Percentiles rank a stretch among this genome's conserved stretches.
phyloP scores from a whole-genome alignment of 1,140 invertebrate species.

The Macrobrachium rosenbergii region DNA sequence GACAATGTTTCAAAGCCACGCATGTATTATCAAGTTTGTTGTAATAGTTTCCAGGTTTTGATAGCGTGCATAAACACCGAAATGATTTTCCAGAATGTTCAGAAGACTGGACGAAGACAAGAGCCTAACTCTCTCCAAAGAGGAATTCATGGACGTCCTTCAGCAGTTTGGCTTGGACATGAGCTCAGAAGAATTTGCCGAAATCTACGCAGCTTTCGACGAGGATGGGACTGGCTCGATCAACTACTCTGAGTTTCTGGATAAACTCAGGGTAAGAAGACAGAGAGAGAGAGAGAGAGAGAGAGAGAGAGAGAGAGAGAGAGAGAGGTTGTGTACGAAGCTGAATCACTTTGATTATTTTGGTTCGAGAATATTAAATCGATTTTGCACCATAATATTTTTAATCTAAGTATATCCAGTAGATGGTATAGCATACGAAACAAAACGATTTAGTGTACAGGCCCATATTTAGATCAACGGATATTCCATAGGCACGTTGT shows the following conservation, averaged over 20 bases:
- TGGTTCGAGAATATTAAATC: no score
- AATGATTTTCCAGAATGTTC: conserved; percentile 79
- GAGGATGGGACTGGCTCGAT: conserved; percentile 86
- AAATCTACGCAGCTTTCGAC: conserved; percentile 84
- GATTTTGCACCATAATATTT: no score
- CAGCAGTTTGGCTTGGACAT: conserved; percentile 85
- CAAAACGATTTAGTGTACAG: neutral
- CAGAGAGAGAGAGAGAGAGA: conserved; percentile 17
- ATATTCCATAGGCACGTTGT: no score
- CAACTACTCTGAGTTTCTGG: conserved; percentile 90
- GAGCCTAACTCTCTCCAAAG: conserved; percentile 83
- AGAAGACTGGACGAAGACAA: conserved; percentile 93
- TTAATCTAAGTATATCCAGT: no score
- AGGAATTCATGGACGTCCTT: conserved; percentile 88
- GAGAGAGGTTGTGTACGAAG: no score
- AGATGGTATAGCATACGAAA: no score
- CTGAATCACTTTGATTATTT: neutral
- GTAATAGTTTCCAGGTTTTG: no score
- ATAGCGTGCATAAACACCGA: no score
- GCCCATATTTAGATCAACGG: no score
- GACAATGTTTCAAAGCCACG: no score
- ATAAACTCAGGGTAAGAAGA: conserved; percentile 84
- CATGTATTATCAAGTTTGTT: no score
- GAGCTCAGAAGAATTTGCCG: conserved; percentile 77
- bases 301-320: conserved; percentile 13